Percentiles rank a stretch among this genome's conserved stretches.
Evolutionary conservation across 2,797 vertebrate species (phyloP).

Genomic region (Serranus cabrilla): DNA sequence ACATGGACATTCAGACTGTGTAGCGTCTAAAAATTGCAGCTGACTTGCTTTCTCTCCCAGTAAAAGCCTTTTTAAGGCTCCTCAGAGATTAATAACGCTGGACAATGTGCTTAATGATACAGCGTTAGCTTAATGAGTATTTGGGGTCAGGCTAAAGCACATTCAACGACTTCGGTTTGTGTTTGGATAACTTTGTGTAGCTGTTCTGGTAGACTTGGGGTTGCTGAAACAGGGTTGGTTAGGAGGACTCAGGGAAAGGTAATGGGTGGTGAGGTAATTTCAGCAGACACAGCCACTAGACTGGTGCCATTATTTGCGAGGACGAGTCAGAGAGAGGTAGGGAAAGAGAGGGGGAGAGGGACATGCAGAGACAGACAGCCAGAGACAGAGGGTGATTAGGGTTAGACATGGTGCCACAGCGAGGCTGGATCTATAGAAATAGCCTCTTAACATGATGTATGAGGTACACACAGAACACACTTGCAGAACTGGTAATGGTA

Average conservation of each 20-base stretch:
- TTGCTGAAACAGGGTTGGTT: slow-evolving; percentile 56
- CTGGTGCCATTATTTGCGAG: slow-evolving; percentile 69
- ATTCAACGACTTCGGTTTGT: slow-evolving; percentile 19
- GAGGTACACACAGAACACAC: slow-evolving; percentile 46
- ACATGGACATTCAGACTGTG: not conserved
- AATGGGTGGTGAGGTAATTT: slow-evolving; percentile 71
- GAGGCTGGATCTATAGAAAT: slow-evolving; percentile 77
- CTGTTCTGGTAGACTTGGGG: slow-evolving; percentile 26
- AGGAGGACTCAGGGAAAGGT: slow-evolving; percentile 52
- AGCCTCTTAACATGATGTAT: slow-evolving; percentile 79
- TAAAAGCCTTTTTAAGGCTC: slow-evolving; percentile 74
- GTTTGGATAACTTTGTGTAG: slow-evolving; percentile 22
- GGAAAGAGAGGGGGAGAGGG: slow-evolving; percentile 44
- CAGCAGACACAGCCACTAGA: slow-evolving; percentile 52
- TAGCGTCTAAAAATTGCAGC: slow-evolving; percentile 13
- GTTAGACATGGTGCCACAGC: slow-evolving; percentile 78
- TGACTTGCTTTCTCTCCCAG: slow-evolving; percentile 21
- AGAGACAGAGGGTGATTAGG: slow-evolving; percentile 81
- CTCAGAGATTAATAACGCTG: slow-evolving; percentile 64
- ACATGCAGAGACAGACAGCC: slow-evolving; percentile 73
- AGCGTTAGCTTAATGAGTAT: slow-evolving; percentile 65
- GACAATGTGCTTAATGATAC: slow-evolving; percentile 57
- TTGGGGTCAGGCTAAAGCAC: slow-evolving; percentile 44
- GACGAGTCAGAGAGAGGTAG: slow-evolving; percentile 40
- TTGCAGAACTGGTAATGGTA: slow-evolving; percentile 30